Evolutionary conservation across 2,888 invertebrate species (phyloP).

Genomic region (Anaspis maculata): DNA sequence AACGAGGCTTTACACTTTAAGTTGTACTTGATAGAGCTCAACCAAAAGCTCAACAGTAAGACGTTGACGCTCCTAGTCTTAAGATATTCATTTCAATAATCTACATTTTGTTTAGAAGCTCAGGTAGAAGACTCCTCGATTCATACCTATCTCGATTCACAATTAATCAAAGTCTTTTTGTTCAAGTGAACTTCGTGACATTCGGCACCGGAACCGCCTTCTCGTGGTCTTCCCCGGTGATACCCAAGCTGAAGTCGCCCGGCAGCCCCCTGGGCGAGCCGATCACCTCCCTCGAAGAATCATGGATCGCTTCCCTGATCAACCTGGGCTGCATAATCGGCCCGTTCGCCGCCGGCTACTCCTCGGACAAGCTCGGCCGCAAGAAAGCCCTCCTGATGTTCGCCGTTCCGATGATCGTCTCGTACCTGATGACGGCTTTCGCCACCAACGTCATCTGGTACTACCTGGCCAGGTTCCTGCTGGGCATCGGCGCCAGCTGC

Average conservation of each 20-base stretch:
- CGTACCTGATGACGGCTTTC: slow-evolving; percentile 15
- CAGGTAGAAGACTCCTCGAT: too few species aligned
- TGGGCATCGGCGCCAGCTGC: slow-evolving; percentile 59
- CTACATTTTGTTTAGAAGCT: too few species aligned
- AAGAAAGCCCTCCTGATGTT: slow-evolving; percentile 48
- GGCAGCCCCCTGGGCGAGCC: slow-evolving; percentile 7
- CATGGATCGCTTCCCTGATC: slow-evolving; percentile 23
- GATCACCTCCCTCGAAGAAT: slow-evolving; percentile 20
- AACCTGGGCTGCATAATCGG: slow-evolving; percentile 23
- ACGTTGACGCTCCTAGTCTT: too few species aligned
- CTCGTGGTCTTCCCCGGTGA: slow-evolving; percentile 11
- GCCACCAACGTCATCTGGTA: slow-evolving; percentile 11
- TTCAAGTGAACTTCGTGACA: slow-evolving; percentile 11
- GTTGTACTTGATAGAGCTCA: too few species aligned
- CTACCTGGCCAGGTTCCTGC: slow-evolving; percentile 49
- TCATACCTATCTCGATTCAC: too few species aligned
- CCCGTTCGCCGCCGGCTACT: slow-evolving; percentile 19
- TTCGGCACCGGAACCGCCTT: slow-evolving; percentile 9
- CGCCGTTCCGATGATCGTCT: slow-evolving; percentile 54
- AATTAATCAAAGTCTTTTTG: too few species aligned
- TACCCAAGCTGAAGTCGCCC: slow-evolving; percentile 5
- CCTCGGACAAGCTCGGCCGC: slow-evolving; percentile 15
- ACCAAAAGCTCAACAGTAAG: too few species aligned
- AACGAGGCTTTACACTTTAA: too few species aligned
- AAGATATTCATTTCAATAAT: too few species aligned